These are phyloP conservation scores for Piprites chloris DNA, from an alignment of 2,113 vertebrate genomes.

Conservation along the genomic window DNA sequence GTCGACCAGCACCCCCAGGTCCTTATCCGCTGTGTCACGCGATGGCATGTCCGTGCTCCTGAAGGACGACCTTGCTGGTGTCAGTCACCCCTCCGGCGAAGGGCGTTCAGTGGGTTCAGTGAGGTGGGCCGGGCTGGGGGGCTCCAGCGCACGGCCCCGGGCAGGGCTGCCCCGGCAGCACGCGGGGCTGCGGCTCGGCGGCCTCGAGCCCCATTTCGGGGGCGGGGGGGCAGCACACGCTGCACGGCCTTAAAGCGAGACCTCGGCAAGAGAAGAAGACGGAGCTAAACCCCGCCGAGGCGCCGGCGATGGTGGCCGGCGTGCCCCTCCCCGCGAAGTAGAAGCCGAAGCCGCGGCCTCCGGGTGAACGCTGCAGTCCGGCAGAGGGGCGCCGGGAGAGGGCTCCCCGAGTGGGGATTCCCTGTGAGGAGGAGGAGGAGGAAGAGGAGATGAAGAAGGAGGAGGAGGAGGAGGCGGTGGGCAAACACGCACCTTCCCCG, in stretches of 20 bases:
- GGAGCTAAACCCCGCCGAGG: background rate
- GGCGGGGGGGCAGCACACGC: background rate
- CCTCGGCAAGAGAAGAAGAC: background rate
- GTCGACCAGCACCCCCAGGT: background rate
- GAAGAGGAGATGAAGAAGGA: background rate
- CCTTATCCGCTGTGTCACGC: background rate
- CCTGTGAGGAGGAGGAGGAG: background rate
- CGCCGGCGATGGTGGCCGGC: background rate
- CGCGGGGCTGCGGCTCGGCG: background rate
- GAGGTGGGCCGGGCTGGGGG: background rate
- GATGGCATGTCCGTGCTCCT: fast-evolving
- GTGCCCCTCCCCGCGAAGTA: background rate
- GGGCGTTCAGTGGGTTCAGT: fast-evolving
- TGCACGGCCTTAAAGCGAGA: background rate
- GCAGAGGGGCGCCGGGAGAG: background rate
- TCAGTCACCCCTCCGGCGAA: background rate
- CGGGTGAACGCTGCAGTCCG: background rate
- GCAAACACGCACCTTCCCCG: conserved; percentile 20
- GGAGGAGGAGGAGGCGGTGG: background rate
- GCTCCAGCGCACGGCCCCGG: background rate
- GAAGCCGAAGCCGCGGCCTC: too few species aligned
- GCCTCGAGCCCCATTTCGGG: fast-evolving
- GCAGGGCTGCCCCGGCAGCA: background rate
- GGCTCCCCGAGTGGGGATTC: too few species aligned
- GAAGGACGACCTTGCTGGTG: fast-evolving